Conservation (phyloP, 1,140 invertebrate species). For the Calliphora vicina region DNA sequence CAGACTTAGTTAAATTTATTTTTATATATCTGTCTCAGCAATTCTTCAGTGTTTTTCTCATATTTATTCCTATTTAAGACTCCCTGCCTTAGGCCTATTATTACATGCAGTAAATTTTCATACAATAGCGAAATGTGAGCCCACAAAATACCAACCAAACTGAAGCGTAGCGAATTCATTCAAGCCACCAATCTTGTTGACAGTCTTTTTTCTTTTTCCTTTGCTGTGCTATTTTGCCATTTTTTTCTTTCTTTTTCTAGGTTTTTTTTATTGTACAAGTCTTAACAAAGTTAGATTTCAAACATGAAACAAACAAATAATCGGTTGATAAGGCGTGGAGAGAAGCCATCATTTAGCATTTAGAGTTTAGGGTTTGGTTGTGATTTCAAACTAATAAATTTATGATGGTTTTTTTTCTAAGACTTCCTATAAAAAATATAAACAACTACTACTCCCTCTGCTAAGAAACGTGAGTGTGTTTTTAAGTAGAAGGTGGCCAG, state of each 20-base stretch:
- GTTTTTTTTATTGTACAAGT: background rate
- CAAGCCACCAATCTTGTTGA: constrained; percentile 6
- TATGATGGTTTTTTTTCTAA: constrained; percentile 5
- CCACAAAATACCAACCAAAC: background rate
- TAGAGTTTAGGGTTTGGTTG: background rate
- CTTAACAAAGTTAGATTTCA: background rate
- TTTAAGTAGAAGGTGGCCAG: too few relatives aligned
- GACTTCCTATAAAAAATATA: background rate
- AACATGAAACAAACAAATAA: too few relatives aligned
- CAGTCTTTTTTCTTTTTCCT: background rate
- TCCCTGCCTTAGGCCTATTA: too few relatives aligned
- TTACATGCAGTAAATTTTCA: too few relatives aligned
- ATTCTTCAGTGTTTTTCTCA: too few relatives aligned
- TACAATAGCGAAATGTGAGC: too few relatives aligned
- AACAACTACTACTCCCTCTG: too few relatives aligned
- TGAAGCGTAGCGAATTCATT: background rate
- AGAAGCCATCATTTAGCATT: constrained; percentile 25
- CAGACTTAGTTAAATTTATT: too few relatives aligned
- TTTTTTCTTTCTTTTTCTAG: background rate
- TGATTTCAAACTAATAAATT: constrained; percentile 24
- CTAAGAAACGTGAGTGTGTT: too few relatives aligned
- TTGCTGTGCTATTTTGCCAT: background rate
- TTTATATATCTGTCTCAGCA: too few relatives aligned
- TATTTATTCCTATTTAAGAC: too few relatives aligned
- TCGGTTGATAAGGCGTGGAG: constrained; percentile 1